Conservation (phyloP, 92 coral and sea anemone genomes). For the Montipora capitata region DNA sequence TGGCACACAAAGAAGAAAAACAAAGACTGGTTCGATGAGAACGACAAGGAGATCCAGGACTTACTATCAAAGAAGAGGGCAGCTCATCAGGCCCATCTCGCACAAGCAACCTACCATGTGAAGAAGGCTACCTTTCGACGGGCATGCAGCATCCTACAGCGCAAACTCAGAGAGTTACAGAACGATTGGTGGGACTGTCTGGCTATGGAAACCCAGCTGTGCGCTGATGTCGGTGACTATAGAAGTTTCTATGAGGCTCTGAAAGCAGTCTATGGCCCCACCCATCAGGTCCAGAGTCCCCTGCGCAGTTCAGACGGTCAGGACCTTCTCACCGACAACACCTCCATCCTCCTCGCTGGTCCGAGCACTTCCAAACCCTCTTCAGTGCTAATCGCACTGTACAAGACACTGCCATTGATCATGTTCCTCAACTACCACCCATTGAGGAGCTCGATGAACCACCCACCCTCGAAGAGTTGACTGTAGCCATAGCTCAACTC, state of each 20-base stretch:
- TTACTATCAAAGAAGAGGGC: no score
- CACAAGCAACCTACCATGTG: no score
- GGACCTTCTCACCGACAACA: slow-evolving; percentile 10
- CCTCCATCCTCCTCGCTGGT: slow-evolving; percentile 35
- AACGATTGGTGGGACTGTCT: slow-evolving; percentile 28
- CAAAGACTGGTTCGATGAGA: background rate
- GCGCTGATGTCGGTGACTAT: slow-evolving; percentile 21
- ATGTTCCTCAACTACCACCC: slow-evolving; percentile 19
- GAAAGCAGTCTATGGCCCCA: slow-evolving; percentile 34
- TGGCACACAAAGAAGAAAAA: slow-evolving; percentile 44
- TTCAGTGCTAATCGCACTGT: background rate
- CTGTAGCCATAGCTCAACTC: background rate
- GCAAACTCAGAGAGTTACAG: background rate
- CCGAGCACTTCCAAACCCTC: slow-evolving; percentile 39
- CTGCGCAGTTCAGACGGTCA: slow-evolving; percentile 13
- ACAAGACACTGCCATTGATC: slow-evolving; percentile 5
- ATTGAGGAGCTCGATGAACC: background rate
- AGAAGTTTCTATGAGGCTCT: slow-evolving; percentile 33
- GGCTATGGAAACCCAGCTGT: slow-evolving; percentile 4
- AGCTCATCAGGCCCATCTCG: no score
- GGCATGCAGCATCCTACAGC: no score
- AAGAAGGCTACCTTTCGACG: no score
- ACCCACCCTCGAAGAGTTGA: slow-evolving; percentile 20
- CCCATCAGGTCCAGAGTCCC: slow-evolving; percentile 26
- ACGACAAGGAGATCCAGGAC: no score